A percentile compares a stretch with the other conserved stretches of the same genome.
These are phyloP conservation scores for Sycophila texana DNA, from an alignment of 2,888 invertebrate species.

Conservation along the genomic window DNA sequence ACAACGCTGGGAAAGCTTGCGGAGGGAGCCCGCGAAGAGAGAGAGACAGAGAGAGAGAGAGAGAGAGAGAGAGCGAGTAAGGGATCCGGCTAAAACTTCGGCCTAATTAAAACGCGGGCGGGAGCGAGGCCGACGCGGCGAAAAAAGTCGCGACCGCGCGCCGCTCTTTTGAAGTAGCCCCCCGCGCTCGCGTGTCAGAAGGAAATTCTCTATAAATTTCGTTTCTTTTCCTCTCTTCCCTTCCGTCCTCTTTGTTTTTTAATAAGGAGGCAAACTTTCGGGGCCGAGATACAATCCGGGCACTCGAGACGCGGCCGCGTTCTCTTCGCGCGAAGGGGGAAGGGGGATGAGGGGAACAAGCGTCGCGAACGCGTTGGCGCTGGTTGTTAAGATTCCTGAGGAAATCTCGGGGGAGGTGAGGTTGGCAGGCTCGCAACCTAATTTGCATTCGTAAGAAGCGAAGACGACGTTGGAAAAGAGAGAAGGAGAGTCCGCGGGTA, in stretches of 20 bases:
- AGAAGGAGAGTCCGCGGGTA: conserved; percentile 23
- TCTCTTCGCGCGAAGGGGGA: neutral
- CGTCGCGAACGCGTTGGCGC: conserved; percentile 1
- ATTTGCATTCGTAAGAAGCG: conserved; percentile 58
- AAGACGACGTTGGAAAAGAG: conserved; percentile 38
- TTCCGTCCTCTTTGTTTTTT: neutral
- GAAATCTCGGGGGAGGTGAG: conserved; percentile 50
- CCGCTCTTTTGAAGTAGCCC: conserved; percentile 13
- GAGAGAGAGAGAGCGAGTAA: too few species aligned
- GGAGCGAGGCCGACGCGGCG: neutral
- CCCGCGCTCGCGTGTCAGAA: neutral
- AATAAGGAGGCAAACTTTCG: conserved; percentile 18
- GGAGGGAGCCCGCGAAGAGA: neutral
- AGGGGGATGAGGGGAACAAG: neutral
- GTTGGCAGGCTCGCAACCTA: conserved; percentile 56
- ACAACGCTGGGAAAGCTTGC: conserved; percentile 20
- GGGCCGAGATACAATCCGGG: neutral
- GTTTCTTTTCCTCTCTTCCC: conserved; percentile 9
- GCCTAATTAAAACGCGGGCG: conserved; percentile 34
- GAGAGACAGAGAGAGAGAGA: too few species aligned
- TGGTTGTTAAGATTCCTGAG: conserved; percentile 49
- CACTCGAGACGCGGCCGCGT: conserved; percentile 1
- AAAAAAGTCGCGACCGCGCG: conserved; percentile 12
- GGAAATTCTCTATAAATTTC: conserved; percentile 44
- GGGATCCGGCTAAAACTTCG: conserved; percentile 17